Evolutionary conservation across 2,113 vertebrate species (phyloP), one percentile per base, ranked within the genome.

Genomic region (Vicugna pacos): DNA sequence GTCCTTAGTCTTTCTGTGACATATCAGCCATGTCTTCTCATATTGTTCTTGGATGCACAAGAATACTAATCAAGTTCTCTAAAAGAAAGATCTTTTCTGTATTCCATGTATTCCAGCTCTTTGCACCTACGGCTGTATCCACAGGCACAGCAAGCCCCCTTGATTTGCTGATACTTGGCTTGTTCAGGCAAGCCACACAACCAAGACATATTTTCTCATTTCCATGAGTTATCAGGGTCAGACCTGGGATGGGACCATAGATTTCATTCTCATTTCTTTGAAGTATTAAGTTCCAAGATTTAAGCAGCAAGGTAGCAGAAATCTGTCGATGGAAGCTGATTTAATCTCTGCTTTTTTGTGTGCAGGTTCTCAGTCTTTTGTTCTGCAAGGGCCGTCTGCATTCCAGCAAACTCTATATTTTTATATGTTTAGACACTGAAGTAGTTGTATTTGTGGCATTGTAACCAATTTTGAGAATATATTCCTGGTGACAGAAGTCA

Each of bases 191-290:
- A 58, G 48, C 13, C 60, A 35, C 14, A 52, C 35, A 15, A 64
- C 24, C 62, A 72, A 60, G 35, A 20, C 28, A 5, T 73, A 32
- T 80, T 69, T 94, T 88, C 56, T 91, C 81, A 52, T 80, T 88
- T 64, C 70, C 26, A 13, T 91, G 69, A 46, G 50, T 91, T 91
- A 52, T 50, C 73, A 30, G 20, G 6, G 62, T 87, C 35, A 79
- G 19, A 60, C 48, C 75, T 73, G 26, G 54, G 19, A n/a, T 52
- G 22, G 30, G 42, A 67, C 48, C 28, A 13, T 22, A 0, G n/a
- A 64, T 69, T 95, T 94, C 26, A 35, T 62, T 83, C 32, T 92
- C 20, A 80, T 95, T 83, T 83, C 56, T 94, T 76, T n/a, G 50
- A 50, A 92, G 28, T 81, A 52, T 42, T 56, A 28, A 73, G 35